Conservation (phyloP, 1,140 invertebrate species). For the Cyclina sinensis region DNA sequence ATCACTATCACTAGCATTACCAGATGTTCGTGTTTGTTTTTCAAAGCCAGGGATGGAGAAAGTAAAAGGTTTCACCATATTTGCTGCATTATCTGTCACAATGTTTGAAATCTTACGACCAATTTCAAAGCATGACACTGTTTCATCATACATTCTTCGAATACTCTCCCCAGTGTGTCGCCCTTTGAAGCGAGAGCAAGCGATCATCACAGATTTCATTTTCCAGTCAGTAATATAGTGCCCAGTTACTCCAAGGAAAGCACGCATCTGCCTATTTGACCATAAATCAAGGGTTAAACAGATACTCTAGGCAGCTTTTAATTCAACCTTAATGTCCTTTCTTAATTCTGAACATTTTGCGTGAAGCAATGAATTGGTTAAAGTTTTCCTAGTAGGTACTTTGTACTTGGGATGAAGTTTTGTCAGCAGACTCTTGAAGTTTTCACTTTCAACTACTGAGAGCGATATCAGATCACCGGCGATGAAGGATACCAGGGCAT, state of each 20-base stretch:
- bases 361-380: background rate
- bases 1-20: no score
- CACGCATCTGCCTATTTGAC: conserved; percentile 5
- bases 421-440: background rate
- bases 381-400: background rate
- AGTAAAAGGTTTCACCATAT: no score
- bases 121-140: background rate
- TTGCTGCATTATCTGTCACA: no score
- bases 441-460: conserved; percentile 4
- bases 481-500: background rate
- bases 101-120: background rate
- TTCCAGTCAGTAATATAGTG: background rate
- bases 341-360: conserved; percentile 16
- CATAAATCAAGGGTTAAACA: background rate
- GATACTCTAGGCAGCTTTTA: background rate
- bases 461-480: background rate
- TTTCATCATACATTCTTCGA: background rate
- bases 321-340: background rate
- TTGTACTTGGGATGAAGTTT: conserved; percentile 9
- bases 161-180: background rate
- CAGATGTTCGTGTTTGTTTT: no score
- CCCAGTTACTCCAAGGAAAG: background rate
- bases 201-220: background rate
- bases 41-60: no score
- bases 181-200: background rate